phyloP scores from a whole-genome alignment of 2,888 invertebrate species.

The Hofmannophila pseudospretella region DNA sequence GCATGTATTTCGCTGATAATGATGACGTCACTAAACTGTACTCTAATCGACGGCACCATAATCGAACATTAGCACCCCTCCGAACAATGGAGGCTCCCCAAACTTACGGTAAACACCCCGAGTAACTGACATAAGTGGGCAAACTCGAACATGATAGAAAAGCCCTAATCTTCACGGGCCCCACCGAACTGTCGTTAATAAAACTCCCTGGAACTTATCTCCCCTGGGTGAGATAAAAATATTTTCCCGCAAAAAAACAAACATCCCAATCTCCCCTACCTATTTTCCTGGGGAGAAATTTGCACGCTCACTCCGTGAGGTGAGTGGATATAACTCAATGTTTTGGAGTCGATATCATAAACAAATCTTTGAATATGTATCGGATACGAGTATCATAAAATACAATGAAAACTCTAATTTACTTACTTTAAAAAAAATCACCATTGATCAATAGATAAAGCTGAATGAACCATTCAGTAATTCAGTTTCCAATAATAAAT shows the following conservation, averaged over 20 bases:
- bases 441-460: no score
- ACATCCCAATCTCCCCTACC: constrained; percentile 21
- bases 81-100: constrained; percentile 11
- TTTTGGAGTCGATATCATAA: background rate
- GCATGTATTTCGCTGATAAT: background rate
- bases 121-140: constrained; percentile 41
- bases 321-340: constrained; percentile 3
- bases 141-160: constrained; percentile 48
- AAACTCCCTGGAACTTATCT: constrained; percentile 60
- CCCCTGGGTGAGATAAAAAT: constrained; percentile 54
- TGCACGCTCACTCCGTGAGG: constrained; percentile 31
- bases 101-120: constrained; percentile 26
- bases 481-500: no score
- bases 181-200: constrained; percentile 64
- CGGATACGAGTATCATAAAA: no score
- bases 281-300: constrained; percentile 20
- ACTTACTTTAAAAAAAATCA: no score
- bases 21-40: constrained; percentile 1
- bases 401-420: no score
- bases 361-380: no score
- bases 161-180: constrained; percentile 47
- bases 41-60: background rate
- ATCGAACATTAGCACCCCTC: constrained; percentile 7
- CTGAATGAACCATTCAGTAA: no score
- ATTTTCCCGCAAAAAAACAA: constrained; percentile 48